phyloP scores from a whole-genome alignment of 2,888 invertebrate species.

The Cantharis rufa region DNA sequence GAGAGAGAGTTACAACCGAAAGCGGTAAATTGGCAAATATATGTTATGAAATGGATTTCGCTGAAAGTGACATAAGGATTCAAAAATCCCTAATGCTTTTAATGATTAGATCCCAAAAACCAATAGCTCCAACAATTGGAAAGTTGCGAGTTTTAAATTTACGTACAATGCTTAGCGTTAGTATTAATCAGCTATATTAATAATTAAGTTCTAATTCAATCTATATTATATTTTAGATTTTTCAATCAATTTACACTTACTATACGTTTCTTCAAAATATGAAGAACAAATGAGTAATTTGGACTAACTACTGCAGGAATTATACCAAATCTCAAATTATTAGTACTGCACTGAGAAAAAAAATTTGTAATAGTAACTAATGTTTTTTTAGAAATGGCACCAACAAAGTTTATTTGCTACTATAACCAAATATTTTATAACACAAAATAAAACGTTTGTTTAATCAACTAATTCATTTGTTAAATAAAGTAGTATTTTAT shows the following conservation, averaged over 20 bases:
- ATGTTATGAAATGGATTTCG: neutral
- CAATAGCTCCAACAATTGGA: neutral
- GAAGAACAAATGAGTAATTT: neutral
- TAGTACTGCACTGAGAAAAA: no score
- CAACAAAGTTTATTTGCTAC: no score
- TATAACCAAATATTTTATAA: no score
- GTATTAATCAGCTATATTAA: neutral
- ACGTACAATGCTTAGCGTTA: neutral
- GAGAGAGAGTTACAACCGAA: neutral
- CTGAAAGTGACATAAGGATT: neutral
- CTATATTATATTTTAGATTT: neutral
- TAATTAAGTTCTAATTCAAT: neutral
- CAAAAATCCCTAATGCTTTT: neutral
- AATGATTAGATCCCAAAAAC: neutral
- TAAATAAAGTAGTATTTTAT: no score
- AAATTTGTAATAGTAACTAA: no score
- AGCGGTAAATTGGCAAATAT: neutral
- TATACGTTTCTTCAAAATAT: neutral
- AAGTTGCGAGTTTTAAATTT: neutral
- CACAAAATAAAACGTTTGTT: no score
- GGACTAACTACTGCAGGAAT: no score
- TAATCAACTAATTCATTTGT: no score
- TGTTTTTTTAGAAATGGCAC: no score
- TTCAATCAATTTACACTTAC: neutral
- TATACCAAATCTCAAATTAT: no score